Conservation (phyloP, 1,140 invertebrate species). For the Leptinotarsa lineolata region DNA sequence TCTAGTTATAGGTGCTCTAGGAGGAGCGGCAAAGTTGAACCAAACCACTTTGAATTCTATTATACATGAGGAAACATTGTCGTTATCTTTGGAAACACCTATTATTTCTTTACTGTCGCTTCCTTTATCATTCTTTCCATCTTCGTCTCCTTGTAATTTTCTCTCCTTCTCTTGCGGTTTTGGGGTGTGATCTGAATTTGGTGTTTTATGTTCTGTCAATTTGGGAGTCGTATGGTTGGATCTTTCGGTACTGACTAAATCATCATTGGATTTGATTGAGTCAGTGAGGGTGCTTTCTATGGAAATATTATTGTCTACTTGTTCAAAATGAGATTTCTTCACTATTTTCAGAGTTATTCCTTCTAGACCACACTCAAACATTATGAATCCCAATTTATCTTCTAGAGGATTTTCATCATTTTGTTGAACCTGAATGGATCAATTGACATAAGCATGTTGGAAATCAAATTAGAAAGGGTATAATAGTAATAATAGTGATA, state of each 20-base stretch:
- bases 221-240: constrained; percentile 51
- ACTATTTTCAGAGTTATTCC: constrained; percentile 81
- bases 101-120: constrained; percentile 30
- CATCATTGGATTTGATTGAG: constrained; percentile 44
- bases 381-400: constrained; percentile 88
- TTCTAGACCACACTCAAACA: constrained; percentile 96
- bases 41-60: constrained; percentile 90
- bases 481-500: too few species aligned
- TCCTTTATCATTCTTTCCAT: constrained; percentile 41
- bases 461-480: too few species aligned
- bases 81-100: constrained; percentile 60
- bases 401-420: constrained; percentile 55
- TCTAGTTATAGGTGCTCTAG: constrained; percentile 88
- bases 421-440: not conserved
- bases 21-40: constrained; percentile 97
- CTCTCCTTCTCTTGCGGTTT: constrained; percentile 40
- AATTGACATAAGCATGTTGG: too few species aligned
- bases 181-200: constrained; percentile 32
- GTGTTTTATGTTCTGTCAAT: constrained; percentile 20
- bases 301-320: constrained; percentile 59
- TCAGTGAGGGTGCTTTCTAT: constrained; percentile 31
- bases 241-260: constrained; percentile 42
- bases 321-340: constrained; percentile 73
- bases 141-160: constrained; percentile 25
- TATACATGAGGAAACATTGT: constrained; percentile 77